Percentiles rank a stretch among this genome's conserved stretches.
Conservation (phyloP, 2,888 invertebrate genomes). For the Drepana falcataria region DNA sequence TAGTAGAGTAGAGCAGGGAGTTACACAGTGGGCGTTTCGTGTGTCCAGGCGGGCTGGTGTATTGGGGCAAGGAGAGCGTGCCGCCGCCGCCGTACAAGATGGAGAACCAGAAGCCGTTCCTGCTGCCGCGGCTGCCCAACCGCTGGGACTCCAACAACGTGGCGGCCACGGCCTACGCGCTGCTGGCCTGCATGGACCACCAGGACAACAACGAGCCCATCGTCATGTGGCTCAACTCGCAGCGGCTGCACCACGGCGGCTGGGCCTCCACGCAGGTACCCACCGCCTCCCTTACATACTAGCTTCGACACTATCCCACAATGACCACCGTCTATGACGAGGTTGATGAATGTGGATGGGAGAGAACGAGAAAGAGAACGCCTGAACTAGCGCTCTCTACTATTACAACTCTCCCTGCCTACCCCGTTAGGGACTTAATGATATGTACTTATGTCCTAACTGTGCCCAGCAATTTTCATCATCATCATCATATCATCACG, state of each 20-base stretch:
- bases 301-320: too few relatives aligned
- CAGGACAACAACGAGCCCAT: conserved; percentile 92
- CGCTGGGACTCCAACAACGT: conserved; percentile 94
- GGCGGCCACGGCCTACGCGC: conserved; percentile 94
- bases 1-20: too few relatives aligned
- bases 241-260: conserved; percentile 90
- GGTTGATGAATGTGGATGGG: too few relatives aligned
- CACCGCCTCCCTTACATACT: conserved; percentile 11
- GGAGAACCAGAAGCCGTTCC: conserved; percentile 95
- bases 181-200: conserved; percentile 91
- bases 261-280: conserved; percentile 90
- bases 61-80: conserved; percentile 90
- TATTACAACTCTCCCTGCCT: too few relatives aligned
- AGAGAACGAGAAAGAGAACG: too few relatives aligned
- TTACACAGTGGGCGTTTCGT: too few relatives aligned
- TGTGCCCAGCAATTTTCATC: too few relatives aligned
- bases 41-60: conserved; percentile 84
- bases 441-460: too few relatives aligned
- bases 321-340: too few relatives aligned
- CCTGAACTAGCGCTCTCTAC: too few relatives aligned
- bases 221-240: conserved; percentile 94
- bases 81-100: conserved; percentile 90
- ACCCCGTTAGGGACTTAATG: too few relatives aligned
- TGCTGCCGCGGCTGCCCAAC: conserved; percentile 91
- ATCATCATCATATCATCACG: too few relatives aligned